Evolutionary conservation across 2,888 invertebrate genomes (phyloP).

Genomic region (Eilema depressum): DNA sequence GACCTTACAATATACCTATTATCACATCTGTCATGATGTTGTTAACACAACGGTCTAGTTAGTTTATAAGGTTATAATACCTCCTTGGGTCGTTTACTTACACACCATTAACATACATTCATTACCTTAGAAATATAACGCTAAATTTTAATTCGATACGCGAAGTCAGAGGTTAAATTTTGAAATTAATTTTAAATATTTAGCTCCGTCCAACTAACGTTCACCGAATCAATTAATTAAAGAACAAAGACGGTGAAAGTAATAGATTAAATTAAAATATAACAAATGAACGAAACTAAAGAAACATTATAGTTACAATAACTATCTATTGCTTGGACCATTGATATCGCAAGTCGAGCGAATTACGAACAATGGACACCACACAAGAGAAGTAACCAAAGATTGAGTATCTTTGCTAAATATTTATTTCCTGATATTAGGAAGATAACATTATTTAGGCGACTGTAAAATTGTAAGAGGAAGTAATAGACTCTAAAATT

Average conservation of each 20-base stretch:
- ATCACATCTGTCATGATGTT: too few relatives aligned
- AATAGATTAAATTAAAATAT: slow-evolving; percentile 70
- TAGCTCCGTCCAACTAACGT: slow-evolving; percentile 17
- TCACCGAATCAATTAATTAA: slow-evolving; percentile 36
- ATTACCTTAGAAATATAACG: background rate
- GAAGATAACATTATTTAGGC: slow-evolving; percentile 34
- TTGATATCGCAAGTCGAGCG: slow-evolving; percentile 55
- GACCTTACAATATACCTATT: too few relatives aligned
- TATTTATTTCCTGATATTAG: slow-evolving; percentile 38
- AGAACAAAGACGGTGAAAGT: slow-evolving; percentile 67
- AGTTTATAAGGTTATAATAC: too few relatives aligned
- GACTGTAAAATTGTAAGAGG: slow-evolving; percentile 6
- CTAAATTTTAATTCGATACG: background rate
- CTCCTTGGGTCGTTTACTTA: background rate
- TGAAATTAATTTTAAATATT: slow-evolving; percentile 30
- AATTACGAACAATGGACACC: slow-evolving; percentile 66
- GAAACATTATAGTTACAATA: slow-evolving; percentile 55
- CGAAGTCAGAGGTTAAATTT: slow-evolving; percentile 7
- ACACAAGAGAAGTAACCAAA: slow-evolving; percentile 50
- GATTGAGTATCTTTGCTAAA: slow-evolving; percentile 49
- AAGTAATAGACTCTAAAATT: slow-evolving; percentile 19
- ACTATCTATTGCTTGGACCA: slow-evolving; percentile 34
- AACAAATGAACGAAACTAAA: slow-evolving; percentile 68
- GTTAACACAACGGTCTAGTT: too few relatives aligned
- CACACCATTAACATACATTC: background rate